phyloP scores from a whole-genome alignment of 2,797 vertebrate genomes.

The Parambassis ranga region DNA sequence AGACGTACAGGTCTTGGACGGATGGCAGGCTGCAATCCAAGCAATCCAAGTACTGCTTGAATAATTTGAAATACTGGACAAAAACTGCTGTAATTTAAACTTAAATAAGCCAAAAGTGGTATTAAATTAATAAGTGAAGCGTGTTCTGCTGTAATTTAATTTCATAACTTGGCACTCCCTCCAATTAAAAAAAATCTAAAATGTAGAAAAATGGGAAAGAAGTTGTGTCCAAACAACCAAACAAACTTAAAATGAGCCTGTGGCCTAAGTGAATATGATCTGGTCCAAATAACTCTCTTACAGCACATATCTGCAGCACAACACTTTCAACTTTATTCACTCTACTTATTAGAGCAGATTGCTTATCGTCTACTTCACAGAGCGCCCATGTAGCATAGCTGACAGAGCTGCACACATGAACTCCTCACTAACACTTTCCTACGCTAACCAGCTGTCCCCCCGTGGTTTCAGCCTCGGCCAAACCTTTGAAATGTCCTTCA shows the following conservation, averaged over 20 bases:
- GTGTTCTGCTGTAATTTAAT: no score
- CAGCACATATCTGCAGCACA: constrained; percentile 49
- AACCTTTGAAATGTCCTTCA: constrained; percentile 82
- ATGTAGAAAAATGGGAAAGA: constrained; percentile 6
- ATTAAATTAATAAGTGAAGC: no score
- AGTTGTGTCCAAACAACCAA: constrained; percentile 25
- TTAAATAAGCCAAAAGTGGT: neutral
- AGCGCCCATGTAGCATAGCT: constrained; percentile 64
- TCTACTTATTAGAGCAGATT: constrained; percentile 75
- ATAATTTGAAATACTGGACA: no score
- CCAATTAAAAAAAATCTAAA: no score
- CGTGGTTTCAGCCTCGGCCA: constrained; percentile 75
- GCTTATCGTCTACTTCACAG: constrained; percentile 71
- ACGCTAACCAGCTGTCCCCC: constrained; percentile 78
- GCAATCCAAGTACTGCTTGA: no score
- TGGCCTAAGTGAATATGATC: constrained; percentile 24
- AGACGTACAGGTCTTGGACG: no score
- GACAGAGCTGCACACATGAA: constrained; percentile 72
- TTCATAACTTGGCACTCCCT: no score
- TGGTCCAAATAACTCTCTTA: constrained; percentile 46
- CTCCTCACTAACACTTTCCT: constrained; percentile 74
- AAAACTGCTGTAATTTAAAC: no score
- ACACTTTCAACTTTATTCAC: constrained; percentile 71
- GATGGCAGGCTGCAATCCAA: no score
- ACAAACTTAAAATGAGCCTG: constrained; percentile 20